Evolutionary conservation across 2,888 invertebrate genomes (phyloP).

Genomic region (Ganaspis brasiliensis): DNA sequence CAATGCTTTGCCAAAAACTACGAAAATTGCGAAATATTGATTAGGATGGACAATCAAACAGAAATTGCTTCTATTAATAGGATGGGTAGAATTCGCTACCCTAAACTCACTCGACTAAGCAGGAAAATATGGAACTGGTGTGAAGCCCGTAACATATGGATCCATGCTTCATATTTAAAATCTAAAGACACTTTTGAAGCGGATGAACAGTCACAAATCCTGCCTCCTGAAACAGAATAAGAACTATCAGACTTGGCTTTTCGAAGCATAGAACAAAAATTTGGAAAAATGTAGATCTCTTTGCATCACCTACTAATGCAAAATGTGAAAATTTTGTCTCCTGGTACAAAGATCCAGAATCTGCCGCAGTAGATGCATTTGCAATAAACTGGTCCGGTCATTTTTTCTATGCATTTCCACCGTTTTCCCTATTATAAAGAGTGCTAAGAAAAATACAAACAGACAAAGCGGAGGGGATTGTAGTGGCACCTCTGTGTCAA

Average conservation of each 20-base stretch:
- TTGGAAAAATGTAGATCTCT: not conserved
- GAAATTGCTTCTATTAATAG: slow-evolving; percentile 51
- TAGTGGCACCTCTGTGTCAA: not conserved
- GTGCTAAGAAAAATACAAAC: not conserved
- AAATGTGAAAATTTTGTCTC: not conserved
- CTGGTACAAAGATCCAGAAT: not conserved
- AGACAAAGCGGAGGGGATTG: not conserved
- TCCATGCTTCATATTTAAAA: not conserved
- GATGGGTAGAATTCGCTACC: slow-evolving; percentile 46
- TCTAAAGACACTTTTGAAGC: not conserved
- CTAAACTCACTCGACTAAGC: slow-evolving; percentile 10
- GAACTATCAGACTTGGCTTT: not conserved
- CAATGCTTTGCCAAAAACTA: slow-evolving; percentile 52
- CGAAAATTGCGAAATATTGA: slow-evolving; percentile 13
- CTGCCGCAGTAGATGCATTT: not conserved
- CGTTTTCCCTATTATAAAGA: not conserved
- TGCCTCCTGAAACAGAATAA: not conserved
- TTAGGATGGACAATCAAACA: slow-evolving; percentile 48
- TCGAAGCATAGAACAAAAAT: not conserved
- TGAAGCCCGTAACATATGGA: slow-evolving; percentile 6
- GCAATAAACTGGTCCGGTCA: not conserved
- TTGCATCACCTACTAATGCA: not conserved
- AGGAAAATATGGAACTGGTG: slow-evolving; percentile 53
- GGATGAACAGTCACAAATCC: not conserved
- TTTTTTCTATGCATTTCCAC: not conserved